A percentile compares a stretch with the other conserved stretches of the same genome.
phyloP scores from a whole-genome alignment of 2,888 invertebrate species.

The Leptinotarsa tumamoca region DNA sequence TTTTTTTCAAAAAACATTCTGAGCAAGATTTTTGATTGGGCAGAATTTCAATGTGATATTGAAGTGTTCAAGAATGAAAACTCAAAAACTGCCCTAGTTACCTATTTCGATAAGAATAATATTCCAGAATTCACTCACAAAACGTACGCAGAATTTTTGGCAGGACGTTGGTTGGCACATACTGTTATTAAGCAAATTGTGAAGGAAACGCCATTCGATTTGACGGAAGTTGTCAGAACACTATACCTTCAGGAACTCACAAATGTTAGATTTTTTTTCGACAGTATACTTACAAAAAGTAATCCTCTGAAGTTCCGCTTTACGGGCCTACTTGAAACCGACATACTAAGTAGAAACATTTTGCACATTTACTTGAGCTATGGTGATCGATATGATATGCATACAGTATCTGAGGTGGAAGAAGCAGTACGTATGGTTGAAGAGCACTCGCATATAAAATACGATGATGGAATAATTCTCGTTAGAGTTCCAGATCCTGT shows the following conservation, averaged over 20 bases:
- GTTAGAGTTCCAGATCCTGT: constrained; percentile 1
- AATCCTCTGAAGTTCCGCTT: background rate
- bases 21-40: constrained; percentile 23
- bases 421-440: background rate
- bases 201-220: constrained; percentile 25
- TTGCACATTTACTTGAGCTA: constrained; percentile 28
- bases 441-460: background rate
- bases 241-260: constrained; percentile 29
- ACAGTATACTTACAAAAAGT: constrained; percentile 19
- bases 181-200: constrained; percentile 23
- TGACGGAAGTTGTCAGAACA: background rate
- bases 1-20: constrained; percentile 19
- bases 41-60: constrained; percentile 24
- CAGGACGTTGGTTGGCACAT: constrained; percentile 29
- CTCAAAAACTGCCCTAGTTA: constrained; percentile 22
- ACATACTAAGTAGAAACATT: constrained; percentile 26
- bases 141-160: constrained; percentile 37
- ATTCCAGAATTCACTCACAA: constrained; percentile 32
- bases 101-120: constrained; percentile 7
- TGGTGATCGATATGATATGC: constrained; percentile 21
- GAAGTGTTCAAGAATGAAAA: constrained; percentile 23
- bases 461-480: background rate
- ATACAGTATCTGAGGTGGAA: background rate
- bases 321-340: background rate
- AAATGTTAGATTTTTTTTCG: constrained; percentile 32